These are phyloP conservation scores for Agrotis segetum DNA, from an alignment of 2,888 invertebrate genomes.

Conservation along the genomic window DNA sequence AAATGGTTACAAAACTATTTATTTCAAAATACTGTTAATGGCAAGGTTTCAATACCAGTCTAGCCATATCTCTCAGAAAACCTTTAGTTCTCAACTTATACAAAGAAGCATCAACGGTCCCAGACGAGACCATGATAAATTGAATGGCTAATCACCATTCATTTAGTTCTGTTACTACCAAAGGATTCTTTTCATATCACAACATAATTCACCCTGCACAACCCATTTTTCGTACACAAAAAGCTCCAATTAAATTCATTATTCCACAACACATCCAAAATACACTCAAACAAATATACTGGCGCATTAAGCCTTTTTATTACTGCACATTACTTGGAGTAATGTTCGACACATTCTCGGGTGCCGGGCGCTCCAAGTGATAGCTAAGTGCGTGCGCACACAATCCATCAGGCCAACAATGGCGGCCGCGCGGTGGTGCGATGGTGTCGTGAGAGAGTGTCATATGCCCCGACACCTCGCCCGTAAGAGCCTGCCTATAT, in stretches of 20 bases:
- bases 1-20: no score
- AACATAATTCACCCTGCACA: neutral
- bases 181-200: neutral
- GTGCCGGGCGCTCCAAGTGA: conserved; percentile 47
- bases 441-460: conserved; percentile 45
- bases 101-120: no score
- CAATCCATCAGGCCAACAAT: conserved; percentile 66
- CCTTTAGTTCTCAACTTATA: no score
- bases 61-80: no score
- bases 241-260: neutral
- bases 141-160: no score
- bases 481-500: conserved; percentile 67
- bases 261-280: neutral
- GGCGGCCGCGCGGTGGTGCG: conserved; percentile 26
- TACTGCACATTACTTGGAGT: conserved; percentile 38
- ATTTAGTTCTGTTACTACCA: neutral
- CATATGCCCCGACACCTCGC: conserved; percentile 72
- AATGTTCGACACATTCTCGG: conserved; percentile 38
- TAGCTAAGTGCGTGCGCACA: conserved; percentile 63
- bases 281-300: conserved; percentile 27
- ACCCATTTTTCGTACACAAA: neutral
- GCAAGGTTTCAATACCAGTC: no score
- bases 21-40: no score
- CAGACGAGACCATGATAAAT: no score
- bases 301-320: conserved; percentile 46